These are phyloP conservation scores for Lynx canadensis DNA, from an alignment of 2,113 vertebrate species.

Conservation along the genomic window DNA sequence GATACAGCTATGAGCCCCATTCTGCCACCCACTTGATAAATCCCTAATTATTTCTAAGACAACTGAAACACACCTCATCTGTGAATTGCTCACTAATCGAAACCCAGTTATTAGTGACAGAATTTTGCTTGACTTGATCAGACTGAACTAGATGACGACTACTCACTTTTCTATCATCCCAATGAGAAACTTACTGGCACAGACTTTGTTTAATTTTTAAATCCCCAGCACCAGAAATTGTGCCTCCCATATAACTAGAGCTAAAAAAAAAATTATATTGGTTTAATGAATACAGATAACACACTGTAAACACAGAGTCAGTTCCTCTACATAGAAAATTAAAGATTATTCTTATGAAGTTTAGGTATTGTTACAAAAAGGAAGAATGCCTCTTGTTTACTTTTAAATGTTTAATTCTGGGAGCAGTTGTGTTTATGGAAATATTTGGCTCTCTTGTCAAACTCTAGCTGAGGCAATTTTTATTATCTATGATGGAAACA, in stretches of 20 bases:
- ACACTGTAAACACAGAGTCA: neutral
- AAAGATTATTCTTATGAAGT: slow-evolving; percentile 32
- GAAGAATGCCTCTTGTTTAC: slow-evolving; percentile 52
- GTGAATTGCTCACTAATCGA: neutral
- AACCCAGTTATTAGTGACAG: neutral
- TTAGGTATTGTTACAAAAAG: slow-evolving; percentile 3
- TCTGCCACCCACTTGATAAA: neutral
- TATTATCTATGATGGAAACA: neutral
- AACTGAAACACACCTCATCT: neutral
- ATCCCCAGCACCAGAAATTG: neutral
- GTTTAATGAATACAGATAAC: neutral
- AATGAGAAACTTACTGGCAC: neutral
- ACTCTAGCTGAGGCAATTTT: slow-evolving; percentile 38
- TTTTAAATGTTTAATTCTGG: slow-evolving; percentile 54
- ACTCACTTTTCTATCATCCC: neutral
- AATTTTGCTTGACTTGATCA: neutral
- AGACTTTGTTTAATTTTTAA: slow-evolving; percentile 37
- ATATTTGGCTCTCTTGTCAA: slow-evolving; percentile 50
- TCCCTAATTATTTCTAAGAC: neutral
- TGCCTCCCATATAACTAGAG: neutral
- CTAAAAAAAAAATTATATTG: neutral
- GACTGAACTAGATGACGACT: neutral
- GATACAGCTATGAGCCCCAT: neutral
- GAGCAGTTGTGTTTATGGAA: slow-evolving; percentile 44
- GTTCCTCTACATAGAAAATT: slow-evolving; percentile 49